Evolutionary conservation across 2,113 vertebrate genomes (phyloP).

Genomic region (Otocyon megalotis): DNA sequence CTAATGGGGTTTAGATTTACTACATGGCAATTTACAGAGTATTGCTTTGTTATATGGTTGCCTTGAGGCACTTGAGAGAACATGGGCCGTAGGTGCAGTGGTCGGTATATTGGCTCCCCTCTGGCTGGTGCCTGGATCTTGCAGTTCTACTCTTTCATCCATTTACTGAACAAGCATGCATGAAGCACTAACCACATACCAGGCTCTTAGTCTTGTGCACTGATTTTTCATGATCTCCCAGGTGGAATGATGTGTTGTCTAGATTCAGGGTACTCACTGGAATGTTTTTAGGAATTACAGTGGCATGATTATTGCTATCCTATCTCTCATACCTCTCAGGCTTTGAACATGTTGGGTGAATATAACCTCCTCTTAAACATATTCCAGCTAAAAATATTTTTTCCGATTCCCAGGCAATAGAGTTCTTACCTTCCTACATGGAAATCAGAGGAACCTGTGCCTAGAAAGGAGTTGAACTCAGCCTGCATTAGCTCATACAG

Average conservation of each 20-base stretch:
- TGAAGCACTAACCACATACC: neutral
- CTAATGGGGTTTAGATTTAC: neutral
- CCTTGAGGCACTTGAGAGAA: neutral
- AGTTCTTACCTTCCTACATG: neutral
- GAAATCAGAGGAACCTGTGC: neutral
- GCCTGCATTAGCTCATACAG: neutral
- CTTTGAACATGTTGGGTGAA: neutral
- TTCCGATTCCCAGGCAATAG: neutral
- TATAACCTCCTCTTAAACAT: neutral
- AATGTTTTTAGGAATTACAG: neutral
- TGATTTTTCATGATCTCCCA: neutral
- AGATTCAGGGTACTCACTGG: neutral
- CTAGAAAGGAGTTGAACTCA: neutral
- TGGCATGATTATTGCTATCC: neutral
- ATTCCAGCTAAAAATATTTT: neutral
- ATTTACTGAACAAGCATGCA: neutral
- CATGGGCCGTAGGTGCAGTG: accelerated
- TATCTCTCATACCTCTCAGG: neutral
- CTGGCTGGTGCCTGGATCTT: neutral
- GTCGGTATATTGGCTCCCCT: neutral
- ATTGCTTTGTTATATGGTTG: neutral
- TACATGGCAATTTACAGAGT: neutral
- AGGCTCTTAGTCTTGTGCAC: neutral
- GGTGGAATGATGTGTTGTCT: neutral
- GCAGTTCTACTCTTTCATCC: neutral